phyloP scores from a whole-genome alignment of 2,113 vertebrate genomes.

The Orientallactaga bullata region DNA sequence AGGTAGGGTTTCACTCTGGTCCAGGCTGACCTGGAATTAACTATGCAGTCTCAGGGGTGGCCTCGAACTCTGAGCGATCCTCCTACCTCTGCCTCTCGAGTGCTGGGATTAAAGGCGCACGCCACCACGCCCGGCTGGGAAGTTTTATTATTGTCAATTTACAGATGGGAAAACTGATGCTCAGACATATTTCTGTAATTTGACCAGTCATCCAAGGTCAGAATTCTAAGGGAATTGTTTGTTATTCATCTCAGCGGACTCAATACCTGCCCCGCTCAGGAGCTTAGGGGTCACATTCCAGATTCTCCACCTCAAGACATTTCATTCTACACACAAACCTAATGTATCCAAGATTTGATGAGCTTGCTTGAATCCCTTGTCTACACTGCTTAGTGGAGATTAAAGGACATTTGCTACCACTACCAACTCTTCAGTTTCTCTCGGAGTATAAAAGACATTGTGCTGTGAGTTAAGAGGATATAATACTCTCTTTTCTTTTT shows the following conservation, averaged over 20 bases:
- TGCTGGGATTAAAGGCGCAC: too few species aligned
- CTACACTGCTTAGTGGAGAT: slow-evolving; percentile 12
- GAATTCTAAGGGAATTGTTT: background rate
- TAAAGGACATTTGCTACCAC: slow-evolving; percentile 19
- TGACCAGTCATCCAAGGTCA: background rate
- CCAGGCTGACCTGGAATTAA: too few species aligned
- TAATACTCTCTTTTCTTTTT: background rate
- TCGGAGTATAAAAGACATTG: background rate
- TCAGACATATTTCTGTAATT: background rate
- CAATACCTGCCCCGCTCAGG: background rate
- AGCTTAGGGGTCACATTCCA: background rate
- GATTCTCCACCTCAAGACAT: slow-evolving; percentile 34
- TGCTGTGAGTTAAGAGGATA: background rate
- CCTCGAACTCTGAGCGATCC: too few species aligned
- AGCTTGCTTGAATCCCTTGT: background rate
- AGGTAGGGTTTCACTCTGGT: too few species aligned
- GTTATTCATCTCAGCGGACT: background rate
- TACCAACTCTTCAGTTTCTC: background rate
- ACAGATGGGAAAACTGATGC: background rate
- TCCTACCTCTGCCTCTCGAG: too few species aligned
- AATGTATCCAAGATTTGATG: slow-evolving; percentile 30
- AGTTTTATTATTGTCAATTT: background rate
- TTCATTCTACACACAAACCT: background rate
- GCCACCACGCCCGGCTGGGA: too few species aligned
- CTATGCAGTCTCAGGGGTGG: too few species aligned